Conservation (phyloP, 2,888 invertebrate genomes). For the Mesochorus sp. region DNA sequence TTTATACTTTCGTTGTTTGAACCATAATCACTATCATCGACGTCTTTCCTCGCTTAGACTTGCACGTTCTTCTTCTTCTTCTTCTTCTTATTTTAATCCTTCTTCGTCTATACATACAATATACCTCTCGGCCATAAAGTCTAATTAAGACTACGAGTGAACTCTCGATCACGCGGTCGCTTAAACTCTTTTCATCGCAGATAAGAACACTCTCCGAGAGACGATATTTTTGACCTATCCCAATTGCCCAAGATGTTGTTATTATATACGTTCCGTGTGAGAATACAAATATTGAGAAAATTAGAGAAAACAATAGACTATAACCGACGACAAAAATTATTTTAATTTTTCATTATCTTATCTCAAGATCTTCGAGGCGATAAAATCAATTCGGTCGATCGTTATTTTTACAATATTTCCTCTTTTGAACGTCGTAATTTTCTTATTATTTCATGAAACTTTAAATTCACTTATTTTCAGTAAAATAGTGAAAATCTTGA, state of each 20-base stretch:
- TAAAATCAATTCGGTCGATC: background rate
- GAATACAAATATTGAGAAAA: slow-evolving; percentile 5
- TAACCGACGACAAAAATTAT: too few relatives aligned
- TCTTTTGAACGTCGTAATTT: too few relatives aligned
- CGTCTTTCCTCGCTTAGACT: slow-evolving; percentile 35
- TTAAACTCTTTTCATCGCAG: slow-evolving; percentile 18
- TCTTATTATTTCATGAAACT: too few relatives aligned
- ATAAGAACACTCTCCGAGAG: slow-evolving; percentile 47
- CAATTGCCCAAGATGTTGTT: slow-evolving; percentile 59
- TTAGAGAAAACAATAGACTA: background rate
- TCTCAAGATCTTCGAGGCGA: too few relatives aligned
- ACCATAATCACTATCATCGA: slow-evolving; percentile 51
- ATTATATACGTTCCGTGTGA: background rate
- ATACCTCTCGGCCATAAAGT: slow-evolving; percentile 6
- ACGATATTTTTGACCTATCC: slow-evolving; percentile 64
- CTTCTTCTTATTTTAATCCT: background rate
- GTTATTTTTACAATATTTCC: background rate
- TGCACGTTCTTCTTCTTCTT: slow-evolving; percentile 25
- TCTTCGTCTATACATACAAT: background rate
- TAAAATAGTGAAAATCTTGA: too few relatives aligned
- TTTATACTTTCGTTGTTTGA: slow-evolving; percentile 26
- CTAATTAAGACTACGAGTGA: slow-evolving; percentile 31
- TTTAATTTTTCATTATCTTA: too few relatives aligned
- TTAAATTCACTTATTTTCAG: too few relatives aligned
- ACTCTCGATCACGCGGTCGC: slow-evolving; percentile 49